Evolutionary conservation across 2,888 invertebrate species (phyloP).

Genomic region (Patella ulyssiponensis): DNA sequence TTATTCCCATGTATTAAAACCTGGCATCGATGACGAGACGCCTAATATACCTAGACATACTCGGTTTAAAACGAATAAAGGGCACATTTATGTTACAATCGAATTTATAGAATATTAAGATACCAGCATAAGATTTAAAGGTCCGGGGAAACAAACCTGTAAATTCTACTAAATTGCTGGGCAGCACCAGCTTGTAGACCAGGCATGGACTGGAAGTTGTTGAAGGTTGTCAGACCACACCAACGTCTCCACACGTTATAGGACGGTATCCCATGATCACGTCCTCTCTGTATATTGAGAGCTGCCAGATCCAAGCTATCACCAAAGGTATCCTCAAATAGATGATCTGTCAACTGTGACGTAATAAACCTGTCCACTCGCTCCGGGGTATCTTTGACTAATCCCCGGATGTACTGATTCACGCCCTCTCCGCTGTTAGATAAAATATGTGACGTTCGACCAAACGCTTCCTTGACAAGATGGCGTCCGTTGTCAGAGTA

Average conservation of each 20-base stretch:
- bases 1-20: too few species aligned
- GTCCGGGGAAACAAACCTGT: neutral
- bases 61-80: too few species aligned
- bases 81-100: too few species aligned
- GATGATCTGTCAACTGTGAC: slow-evolving; percentile 79
- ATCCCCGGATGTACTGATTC: slow-evolving; percentile 19
- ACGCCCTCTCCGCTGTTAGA: slow-evolving; percentile 23
- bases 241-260: slow-evolving; percentile 80
- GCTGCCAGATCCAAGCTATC: slow-evolving; percentile 83
- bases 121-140: too few species aligned
- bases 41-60: too few species aligned
- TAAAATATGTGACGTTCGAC: slow-evolving; percentile 22
- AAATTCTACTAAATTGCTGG: neutral
- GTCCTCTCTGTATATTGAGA: slow-evolving; percentile 88
- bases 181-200: slow-evolving; percentile 14
- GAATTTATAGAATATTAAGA: too few species aligned
- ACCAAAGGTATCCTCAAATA: slow-evolving; percentile 77
- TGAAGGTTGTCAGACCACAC: slow-evolving; percentile 55
- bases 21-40: too few species aligned
- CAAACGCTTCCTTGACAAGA: slow-evolving; percentile 1
- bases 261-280: slow-evolving; percentile 89
- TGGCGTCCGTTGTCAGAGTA: slow-evolving; percentile 9
- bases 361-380: slow-evolving; percentile 19
- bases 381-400: neutral
- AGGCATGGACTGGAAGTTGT: slow-evolving; percentile 23